Conservation (phyloP, 2,797 vertebrate genomes). For the Onychomys leucogaster region DNA sequence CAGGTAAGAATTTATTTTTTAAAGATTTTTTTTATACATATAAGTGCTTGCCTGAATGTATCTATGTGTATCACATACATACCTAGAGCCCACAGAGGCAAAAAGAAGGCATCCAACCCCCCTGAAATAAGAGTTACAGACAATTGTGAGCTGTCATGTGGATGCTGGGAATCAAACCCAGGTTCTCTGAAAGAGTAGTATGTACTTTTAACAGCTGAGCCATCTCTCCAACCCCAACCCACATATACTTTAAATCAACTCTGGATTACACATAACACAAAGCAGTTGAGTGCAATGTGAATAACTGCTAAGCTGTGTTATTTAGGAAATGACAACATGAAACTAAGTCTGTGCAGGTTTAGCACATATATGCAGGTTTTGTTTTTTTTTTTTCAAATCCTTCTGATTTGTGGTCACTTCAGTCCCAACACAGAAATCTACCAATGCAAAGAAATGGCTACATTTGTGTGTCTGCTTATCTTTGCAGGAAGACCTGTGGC, state of each 20-base stretch:
- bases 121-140: not conserved
- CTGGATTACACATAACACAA: not conserved
- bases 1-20: not conserved
- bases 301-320: no score
- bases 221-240: not conserved
- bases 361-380: not conserved
- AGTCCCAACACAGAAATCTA: not conserved
- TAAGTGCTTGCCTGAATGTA: not conserved
- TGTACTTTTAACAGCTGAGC: not conserved
- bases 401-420: not conserved
- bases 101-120: not conserved
- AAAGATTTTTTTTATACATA: not conserved
- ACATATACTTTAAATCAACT: not conserved
- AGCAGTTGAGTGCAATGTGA: not conserved
- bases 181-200: not conserved
- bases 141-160: not conserved
- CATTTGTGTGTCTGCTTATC: not conserved
- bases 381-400: not conserved
- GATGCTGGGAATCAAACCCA: not conserved
- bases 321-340: not conserved
- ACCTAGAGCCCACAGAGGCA: not conserved
- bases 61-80: not conserved
- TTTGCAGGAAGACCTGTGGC: not conserved
- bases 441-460: not conserved
- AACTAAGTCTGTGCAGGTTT: no score